Base-by-base conservation (phyloP, 2,113 vertebrate species). In the Suncus etruscus region DNA sequence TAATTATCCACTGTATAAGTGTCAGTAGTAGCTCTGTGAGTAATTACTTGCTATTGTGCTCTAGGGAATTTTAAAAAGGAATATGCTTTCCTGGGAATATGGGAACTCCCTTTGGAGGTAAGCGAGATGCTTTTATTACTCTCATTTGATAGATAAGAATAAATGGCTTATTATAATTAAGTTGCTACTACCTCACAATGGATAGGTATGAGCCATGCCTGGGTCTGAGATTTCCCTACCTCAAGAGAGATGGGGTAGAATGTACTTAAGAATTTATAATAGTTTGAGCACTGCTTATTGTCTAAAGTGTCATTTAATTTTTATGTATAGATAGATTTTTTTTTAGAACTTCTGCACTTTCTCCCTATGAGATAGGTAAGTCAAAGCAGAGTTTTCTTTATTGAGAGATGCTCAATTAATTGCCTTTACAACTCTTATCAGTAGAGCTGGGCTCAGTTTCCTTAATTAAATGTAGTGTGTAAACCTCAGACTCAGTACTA, bases 351-450 rank as follows among this genome's bases (percentile, higher is more conserved):
- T 81, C 45, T 3, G 32, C n/a, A 50, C 48, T 93, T 91, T 32
- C 63, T 70, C 39, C 3, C 5, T 39, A 39, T 54, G n/a, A 12
- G 75, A 89, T 50, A 70, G 63, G 50, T 50, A 83, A 81, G 25
- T 20, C 11, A 58, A 63, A 81, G 63, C 25, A 39, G 70, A 76
- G 20, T 29, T 9, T 85, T 87, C 20, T 88, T 22, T 32, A 1
- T 24, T 79, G 66, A 84, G 39, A 84, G 47, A 75, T 58, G 61
- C 61, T 74, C 84, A 78, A 65, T 54, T 80, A 87, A 79, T 72
- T 68, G 66, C 16, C 90, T 83, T 27, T 69, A 45, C 9, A 45
- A 48, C 75, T 92, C 9, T 80, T 91, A 89, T 65, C 65, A 91
- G 39, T 39, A 39, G 39, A 39, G 39, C 39, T 39, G 39, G 39